These are phyloP conservation scores for Serrognathus titanus DNA, from an alignment of 2,888 invertebrate genomes.

Conservation along the genomic window DNA sequence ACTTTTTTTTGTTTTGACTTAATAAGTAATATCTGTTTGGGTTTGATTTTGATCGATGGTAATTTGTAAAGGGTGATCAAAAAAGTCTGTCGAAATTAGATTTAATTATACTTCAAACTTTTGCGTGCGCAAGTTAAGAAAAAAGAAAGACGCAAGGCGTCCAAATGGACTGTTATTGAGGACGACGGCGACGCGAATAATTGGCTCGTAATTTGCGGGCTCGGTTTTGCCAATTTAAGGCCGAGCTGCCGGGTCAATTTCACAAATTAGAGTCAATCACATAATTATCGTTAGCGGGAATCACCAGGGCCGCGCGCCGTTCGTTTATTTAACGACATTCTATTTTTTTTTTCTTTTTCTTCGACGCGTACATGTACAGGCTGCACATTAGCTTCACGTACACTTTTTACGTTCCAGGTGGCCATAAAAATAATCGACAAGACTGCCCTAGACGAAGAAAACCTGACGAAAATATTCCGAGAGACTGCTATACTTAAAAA, in stretches of 20 bases:
- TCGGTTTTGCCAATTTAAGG: not conserved
- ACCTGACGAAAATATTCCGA: constrained; percentile 90
- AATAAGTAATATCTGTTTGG: no score
- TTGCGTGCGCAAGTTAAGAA: no score
- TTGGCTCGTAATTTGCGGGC: no score
- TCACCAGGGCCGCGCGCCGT: not conserved
- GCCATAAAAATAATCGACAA: constrained; percentile 97
- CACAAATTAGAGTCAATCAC: constrained; percentile 28
- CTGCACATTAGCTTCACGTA: no score
- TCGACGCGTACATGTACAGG: not conserved
- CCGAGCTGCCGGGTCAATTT: constrained; percentile 24
- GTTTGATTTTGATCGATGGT: no score
- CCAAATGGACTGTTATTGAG: no score
- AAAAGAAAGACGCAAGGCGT: no score
- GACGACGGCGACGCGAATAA: no score
- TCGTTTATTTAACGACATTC: not conserved
- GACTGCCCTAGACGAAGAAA: constrained; percentile 86
- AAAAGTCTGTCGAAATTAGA: no score
- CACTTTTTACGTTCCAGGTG: constrained; percentile 59
- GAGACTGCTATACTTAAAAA: constrained; percentile 96
- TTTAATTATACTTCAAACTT: no score
- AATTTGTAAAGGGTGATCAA: no score
- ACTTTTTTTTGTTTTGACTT: not conserved
- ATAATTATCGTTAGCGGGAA: constrained; percentile 19
- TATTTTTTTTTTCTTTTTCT: not conserved